A percentile compares a stretch with the other conserved stretches of the same genome.
Conservation (phyloP, 2,888 invertebrate genomes). For the Ditylenchus weischeri region DNA sequence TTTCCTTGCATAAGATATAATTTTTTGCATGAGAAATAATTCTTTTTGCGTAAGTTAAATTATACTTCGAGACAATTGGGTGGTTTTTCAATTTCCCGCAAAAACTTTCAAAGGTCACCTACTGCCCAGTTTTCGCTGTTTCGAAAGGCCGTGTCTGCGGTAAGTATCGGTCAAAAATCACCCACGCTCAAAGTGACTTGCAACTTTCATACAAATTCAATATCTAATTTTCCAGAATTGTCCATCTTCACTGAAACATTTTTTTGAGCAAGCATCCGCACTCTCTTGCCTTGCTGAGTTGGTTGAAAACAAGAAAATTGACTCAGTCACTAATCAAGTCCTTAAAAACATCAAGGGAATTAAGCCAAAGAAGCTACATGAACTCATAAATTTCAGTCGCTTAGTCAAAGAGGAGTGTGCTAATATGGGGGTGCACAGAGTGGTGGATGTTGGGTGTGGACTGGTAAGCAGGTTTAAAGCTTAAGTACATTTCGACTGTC, state of each 20-base stretch:
- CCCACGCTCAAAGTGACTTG: no score
- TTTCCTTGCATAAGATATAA: no score
- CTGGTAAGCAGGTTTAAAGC: slow-evolving; percentile 13
- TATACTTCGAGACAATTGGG: no score
- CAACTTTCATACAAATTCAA: no score
- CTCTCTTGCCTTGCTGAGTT: neutral
- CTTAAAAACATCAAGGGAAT: slow-evolving; percentile 10
- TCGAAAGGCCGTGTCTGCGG: no score
- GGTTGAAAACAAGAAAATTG: neutral
- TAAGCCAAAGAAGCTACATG: slow-evolving; percentile 28
- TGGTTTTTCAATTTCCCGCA: no score
- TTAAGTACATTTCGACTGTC: no score
- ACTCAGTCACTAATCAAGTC: neutral
- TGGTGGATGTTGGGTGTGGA: slow-evolving; percentile 33
- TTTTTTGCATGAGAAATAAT: no score
- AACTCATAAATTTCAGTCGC: slow-evolving; percentile 18
- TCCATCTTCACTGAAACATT: slow-evolving; percentile 11
- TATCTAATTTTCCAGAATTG: slow-evolving; percentile 7
- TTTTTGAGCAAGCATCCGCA: neutral
- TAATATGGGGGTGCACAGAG: slow-evolving; percentile 13
- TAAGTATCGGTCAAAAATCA: no score
- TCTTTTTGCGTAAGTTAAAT: no score
- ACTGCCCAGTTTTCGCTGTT: no score
- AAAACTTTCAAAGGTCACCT: no score
- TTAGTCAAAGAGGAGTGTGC: slow-evolving; percentile 20